Conservation (phyloP, 1,140 invertebrate species). For the Eupristina koningsbergeri region DNA sequence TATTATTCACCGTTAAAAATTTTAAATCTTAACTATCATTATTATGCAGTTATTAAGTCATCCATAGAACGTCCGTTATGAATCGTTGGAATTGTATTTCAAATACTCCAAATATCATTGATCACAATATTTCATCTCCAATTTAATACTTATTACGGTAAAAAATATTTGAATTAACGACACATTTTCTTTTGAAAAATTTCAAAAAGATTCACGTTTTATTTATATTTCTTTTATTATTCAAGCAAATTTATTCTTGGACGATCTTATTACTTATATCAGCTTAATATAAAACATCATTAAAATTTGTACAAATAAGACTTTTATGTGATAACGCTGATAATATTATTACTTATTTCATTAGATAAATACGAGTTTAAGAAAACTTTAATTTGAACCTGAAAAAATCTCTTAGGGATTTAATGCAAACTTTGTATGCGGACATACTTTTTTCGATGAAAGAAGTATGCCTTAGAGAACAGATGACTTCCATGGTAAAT, state of each 20-base stretch:
- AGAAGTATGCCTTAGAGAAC: neutral
- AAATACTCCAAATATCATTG: no score
- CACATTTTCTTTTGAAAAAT: neutral
- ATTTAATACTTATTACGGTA: no score
- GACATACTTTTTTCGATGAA: neutral
- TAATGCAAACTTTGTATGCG: neutral
- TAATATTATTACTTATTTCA: neutral
- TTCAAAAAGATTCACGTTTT: no score
- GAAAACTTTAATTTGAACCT: neutral
- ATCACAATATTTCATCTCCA: no score
- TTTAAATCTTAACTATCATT: no score
- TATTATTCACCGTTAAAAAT: no score
- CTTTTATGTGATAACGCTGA: neutral
- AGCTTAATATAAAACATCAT: neutral
- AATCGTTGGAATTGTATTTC: no score
- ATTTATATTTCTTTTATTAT: no score
- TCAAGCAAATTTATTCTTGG: no score
- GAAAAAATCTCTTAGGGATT: neutral
- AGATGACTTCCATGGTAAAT: constrained; percentile 1
- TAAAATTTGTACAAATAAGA: neutral
- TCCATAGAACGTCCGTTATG: no score
- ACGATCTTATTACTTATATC: no score
- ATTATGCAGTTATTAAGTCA: no score
- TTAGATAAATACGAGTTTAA: neutral
- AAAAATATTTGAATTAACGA: neutral